Evolutionary conservation across 2,888 invertebrate species (phyloP).

Genomic region (Oscheius sp.): DNA sequence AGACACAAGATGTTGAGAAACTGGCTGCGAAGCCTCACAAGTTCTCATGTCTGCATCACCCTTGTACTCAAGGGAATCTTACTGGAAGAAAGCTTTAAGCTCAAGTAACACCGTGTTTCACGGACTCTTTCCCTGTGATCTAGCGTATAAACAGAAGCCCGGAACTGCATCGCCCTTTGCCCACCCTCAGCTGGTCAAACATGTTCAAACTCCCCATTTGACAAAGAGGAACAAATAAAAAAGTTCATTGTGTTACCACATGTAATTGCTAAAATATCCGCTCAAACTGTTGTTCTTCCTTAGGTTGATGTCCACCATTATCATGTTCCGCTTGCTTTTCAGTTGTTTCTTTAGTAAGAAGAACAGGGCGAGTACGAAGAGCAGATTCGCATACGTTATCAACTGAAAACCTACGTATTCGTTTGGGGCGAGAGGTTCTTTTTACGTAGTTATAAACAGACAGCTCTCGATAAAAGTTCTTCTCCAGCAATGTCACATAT

Average conservation of each 20-base stretch:
- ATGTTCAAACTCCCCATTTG: too few relatives aligned
- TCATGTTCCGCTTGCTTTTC: not conserved
- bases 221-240: too few relatives aligned
- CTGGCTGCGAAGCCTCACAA: too few relatives aligned
- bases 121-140: too few relatives aligned
- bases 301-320: not conserved
- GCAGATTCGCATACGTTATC: conserved; percentile 7
- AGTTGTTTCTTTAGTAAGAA: not conserved
- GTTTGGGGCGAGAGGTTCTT: not conserved
- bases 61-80: too few relatives aligned
- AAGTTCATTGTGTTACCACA: not conserved
- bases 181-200: too few relatives aligned
- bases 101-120: too few relatives aligned
- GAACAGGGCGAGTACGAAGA: not conserved
- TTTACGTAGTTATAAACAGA: not conserved
- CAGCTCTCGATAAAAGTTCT: conserved; percentile 11
- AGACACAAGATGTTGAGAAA: too few relatives aligned
- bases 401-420: not conserved
- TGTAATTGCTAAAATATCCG: not conserved
- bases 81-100: too few relatives aligned
- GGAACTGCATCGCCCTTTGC: too few relatives aligned
- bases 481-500: not conserved
- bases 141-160: too few relatives aligned
- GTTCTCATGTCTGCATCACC: too few relatives aligned
- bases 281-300: not conserved